phyloP scores from a whole-genome alignment of 2,888 invertebrate species.

The Biston stratarius region DNA sequence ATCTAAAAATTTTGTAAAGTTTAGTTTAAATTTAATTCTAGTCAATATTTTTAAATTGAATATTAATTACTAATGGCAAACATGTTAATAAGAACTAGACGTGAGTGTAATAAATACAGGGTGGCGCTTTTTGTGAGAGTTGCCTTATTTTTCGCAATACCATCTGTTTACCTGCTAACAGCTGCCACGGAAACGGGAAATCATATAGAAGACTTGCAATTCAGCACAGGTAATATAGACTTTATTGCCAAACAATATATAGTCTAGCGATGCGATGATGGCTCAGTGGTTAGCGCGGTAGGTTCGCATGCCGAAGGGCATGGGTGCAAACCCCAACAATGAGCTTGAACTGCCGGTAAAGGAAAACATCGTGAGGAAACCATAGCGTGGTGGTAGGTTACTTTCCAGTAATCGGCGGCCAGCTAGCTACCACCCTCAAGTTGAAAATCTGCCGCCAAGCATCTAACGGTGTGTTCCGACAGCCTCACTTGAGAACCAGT shows the following conservation, averaged over 20 bases:
- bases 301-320: too few species aligned
- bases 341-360: too few species aligned
- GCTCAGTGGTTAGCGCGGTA: too few species aligned
- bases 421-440: too few species aligned
- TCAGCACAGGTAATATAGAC: conserved; percentile 51
- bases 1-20: conserved; percentile 9
- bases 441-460: too few species aligned
- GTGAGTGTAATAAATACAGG: conserved; percentile 60
- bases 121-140: conserved; percentile 66
- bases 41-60: conserved; percentile 45
- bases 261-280: too few species aligned
- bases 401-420: too few species aligned
- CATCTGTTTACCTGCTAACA: conserved; percentile 62
- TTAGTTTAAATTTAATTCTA: conserved; percentile 35
- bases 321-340: too few species aligned
- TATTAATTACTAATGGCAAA: conserved; percentile 68
- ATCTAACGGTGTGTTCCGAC: too few species aligned
- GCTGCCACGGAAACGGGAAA: conserved; percentile 31
- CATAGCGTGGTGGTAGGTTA: too few species aligned
- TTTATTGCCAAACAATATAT: neutral
- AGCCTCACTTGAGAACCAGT: too few species aligned
- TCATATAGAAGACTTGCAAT: conserved; percentile 25
- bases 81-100: conserved; percentile 80
- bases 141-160: conserved; percentile 69
- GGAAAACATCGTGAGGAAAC: too few species aligned